Evolutionary conservation across 2,888 invertebrate species (phyloP), one percentile per base, ranked within the genome.

Genomic region (Scaptodrosophila latifasciaeformis): DNA sequence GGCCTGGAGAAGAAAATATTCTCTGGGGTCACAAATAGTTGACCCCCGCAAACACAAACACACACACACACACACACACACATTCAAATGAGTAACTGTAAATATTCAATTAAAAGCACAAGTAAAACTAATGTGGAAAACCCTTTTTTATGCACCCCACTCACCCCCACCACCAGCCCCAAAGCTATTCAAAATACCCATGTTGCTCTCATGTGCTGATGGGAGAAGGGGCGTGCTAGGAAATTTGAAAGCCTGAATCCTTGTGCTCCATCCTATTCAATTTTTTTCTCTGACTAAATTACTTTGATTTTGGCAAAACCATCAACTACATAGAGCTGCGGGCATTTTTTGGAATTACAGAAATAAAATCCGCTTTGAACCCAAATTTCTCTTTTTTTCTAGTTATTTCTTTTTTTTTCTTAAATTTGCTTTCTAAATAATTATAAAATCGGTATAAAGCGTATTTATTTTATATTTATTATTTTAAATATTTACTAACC

Each of bases 301-400:
- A 18, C 69, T 71, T 65, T 75, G 76, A 75, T 70, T 70, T 42
- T 56, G 44, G 30, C 49, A 49, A 61, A 55, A 13, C 15, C 18
- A 6, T 37, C 10, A 37, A 10, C 9, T 15, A 10, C 5, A 6
- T 52, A 15, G 29, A 48, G 67, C 79, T 74, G 62, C 62, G 55
- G 79, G 74, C 72, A 68, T 64, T 75, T 78, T 37, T 67, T 78
- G 63, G 75, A 75, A 74, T 75, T 74, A 68, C 59, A 64, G 43
- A 58, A 40, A 46, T 49, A 24, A 58, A 60, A 46, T 54, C 49
- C 21, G 65, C 67, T 72, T 74, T 74, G 78, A 78, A 75, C 75
- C 69, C 71, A 58, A 35, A 48, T n/a, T n/a, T n/a, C n/a, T n/a
- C n/a, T n/a, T n/a, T n/a, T n/a, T n/a, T n/a, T n/a, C n/a, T n/a